These are phyloP conservation scores for Crotalus helleri DNA, from an alignment of 2,113 vertebrate species.

Conservation along the genomic window DNA sequence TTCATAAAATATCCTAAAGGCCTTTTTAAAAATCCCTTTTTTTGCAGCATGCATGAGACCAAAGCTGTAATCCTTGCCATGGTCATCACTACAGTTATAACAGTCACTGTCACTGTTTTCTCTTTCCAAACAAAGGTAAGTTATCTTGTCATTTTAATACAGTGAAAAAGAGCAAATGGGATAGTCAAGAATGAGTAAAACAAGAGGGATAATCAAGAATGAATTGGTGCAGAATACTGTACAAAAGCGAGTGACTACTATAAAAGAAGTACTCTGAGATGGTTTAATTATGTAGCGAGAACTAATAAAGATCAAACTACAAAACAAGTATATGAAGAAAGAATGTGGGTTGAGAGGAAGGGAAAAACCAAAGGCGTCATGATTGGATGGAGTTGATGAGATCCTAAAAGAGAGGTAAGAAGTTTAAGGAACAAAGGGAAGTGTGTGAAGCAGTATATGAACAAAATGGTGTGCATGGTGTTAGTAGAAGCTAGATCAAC, in stretches of 20 bases:
- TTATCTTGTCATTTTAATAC: background rate
- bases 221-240: background rate
- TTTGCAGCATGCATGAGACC: slow-evolving; percentile 76
- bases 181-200: background rate
- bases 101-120: slow-evolving; percentile 87
- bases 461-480: background rate
- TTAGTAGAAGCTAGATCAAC: background rate
- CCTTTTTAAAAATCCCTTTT: background rate
- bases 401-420: background rate
- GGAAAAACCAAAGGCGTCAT: background rate
- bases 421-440: background rate
- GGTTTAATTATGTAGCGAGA: background rate
- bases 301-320: background rate
- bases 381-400: background rate
- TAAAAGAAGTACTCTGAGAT: background rate
- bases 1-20: background rate
- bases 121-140: slow-evolving; percentile 96
- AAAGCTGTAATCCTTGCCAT: slow-evolving; percentile 84
- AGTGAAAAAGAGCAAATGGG: background rate
- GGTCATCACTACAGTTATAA: slow-evolving; percentile 85
- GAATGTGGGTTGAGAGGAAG: background rate
- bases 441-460: background rate
- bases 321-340: background rate
- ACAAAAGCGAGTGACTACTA: background rate
- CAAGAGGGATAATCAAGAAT: background rate